Evolutionary conservation across 2,113 vertebrate genomes (phyloP), one percentile per base, ranked within the genome.

Genomic region (Carollia perspicillata): DNA sequence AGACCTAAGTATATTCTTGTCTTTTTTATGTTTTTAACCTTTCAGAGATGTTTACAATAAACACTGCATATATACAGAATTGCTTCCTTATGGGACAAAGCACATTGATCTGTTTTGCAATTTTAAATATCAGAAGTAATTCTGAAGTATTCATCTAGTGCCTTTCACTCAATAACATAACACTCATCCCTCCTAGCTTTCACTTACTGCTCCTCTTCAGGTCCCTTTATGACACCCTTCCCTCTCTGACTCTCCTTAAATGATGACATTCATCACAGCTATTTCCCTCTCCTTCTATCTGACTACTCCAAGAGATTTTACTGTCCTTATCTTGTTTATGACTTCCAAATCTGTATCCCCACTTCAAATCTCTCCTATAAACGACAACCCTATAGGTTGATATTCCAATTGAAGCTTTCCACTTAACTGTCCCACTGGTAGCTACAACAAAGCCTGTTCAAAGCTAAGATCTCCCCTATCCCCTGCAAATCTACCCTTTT

Each of bases 41-140:
- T 75, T 26, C 91, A 37, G 33, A 75, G 16, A 49, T 93, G 13
- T 93, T 92, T 92, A 71, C 42, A 60, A 58, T 92, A 83, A 88
- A 94, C 94, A 77, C 26, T 40, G 30, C 30, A 47, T 40, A 71
- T 37, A 44, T 8, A 51, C 33, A 92, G 90, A 89, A 60, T 74
- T 93, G 74, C 28, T 95, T 95, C 30, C 65, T 55, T 63, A 37
- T 58, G 28, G 68, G 33, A 86, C 53, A 85, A 74, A 65, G 22
- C 51, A 8, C 12, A 35, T 20, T 69, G 60, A 55, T 87, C 89
- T 69, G 8, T 77, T 97, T 79, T 94, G 85, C 90, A 72, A 37
- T 84, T 94, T 93, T 78, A 83, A 30, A 93, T 44, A 79, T 95
- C 53, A 94, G 78, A 93, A 30, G 20, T 40, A 86, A 84, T 68